These are phyloP conservation scores for Drosophila sordidula DNA, from an alignment of 2,888 invertebrate species.

Conservation along the genomic window DNA sequence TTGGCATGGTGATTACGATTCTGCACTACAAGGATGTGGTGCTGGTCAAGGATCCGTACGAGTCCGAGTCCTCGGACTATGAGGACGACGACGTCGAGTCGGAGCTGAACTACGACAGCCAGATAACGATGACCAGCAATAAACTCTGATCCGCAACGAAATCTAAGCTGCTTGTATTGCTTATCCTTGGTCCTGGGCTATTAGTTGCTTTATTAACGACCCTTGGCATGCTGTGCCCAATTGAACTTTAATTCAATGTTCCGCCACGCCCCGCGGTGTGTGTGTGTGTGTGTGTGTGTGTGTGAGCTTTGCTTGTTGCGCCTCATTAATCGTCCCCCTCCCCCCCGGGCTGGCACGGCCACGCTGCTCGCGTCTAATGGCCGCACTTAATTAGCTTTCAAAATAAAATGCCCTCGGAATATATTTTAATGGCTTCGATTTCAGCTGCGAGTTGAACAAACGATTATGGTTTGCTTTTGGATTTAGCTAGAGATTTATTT, in stretches of 20 bases:
- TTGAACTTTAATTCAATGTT: constrained; percentile 70
- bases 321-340: constrained; percentile 59
- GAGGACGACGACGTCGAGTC: constrained; percentile 5
- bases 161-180: constrained; percentile 20
- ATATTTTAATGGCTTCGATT: constrained; percentile 66
- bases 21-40: constrained; percentile 3
- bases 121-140: constrained; percentile 9
- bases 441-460: constrained; percentile 38
- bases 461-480: constrained; percentile 47
- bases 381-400: constrained; percentile 70
- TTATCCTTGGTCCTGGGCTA: constrained; percentile 13
- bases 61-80: constrained; percentile 27
- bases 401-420: constrained; percentile 63
- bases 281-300: constrained; percentile 23
- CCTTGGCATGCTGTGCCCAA: constrained; percentile 57
- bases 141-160: constrained; percentile 27
- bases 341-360: constrained; percentile 9
- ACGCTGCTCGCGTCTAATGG: constrained; percentile 42
- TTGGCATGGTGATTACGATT: constrained; percentile 32
- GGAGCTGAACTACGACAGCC: not conserved
- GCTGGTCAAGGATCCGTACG: constrained; percentile 21
- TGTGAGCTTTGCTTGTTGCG: constrained; percentile 52
- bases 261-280: constrained; percentile 27
- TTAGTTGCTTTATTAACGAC: constrained; percentile 63
- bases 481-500: constrained; percentile 35